A percentile compares a stretch with the other conserved stretches of the same genome.
These are phyloP conservation scores for Halocaridina rubra DNA, from an alignment of 2,888 invertebrate genomes.

Conservation along the genomic window DNA sequence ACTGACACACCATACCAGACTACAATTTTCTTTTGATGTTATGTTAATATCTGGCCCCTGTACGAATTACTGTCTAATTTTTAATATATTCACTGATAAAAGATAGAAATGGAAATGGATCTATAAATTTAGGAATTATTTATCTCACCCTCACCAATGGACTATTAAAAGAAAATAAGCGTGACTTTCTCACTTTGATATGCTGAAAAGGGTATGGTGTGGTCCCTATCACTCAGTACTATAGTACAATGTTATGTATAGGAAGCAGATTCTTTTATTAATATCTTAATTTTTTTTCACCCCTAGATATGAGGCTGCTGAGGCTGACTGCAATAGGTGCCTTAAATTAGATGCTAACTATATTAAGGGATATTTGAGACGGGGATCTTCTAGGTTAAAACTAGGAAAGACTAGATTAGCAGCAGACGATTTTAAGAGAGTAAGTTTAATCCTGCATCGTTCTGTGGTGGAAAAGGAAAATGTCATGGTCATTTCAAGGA, in stretches of 20 bases:
- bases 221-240: neutral
- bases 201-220: neutral
- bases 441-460: too few species aligned
- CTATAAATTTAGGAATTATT: too few species aligned
- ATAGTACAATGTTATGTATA: neutral
- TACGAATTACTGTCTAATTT: too few species aligned
- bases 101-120: too few species aligned
- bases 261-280: slow-evolving; percentile 65
- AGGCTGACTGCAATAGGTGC: slow-evolving; percentile 69
- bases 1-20: too few species aligned
- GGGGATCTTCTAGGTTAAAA: slow-evolving; percentile 72
- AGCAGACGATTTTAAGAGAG: slow-evolving; percentile 77
- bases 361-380: slow-evolving; percentile 68
- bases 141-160: too few species aligned
- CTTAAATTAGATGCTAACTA: slow-evolving; percentile 69
- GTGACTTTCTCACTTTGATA: neutral
- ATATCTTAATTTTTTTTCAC: neutral
- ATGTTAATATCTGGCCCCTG: neutral
- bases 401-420: slow-evolving; percentile 81
- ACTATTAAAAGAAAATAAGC: too few species aligned
- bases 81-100: too few species aligned
- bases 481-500: too few species aligned
- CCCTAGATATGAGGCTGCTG: slow-evolving; percentile 68
- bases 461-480: too few species aligned
- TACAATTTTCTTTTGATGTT: neutral